Conservation (phyloP, 2,888 invertebrate species). For the Amphimallon solstitiale region DNA sequence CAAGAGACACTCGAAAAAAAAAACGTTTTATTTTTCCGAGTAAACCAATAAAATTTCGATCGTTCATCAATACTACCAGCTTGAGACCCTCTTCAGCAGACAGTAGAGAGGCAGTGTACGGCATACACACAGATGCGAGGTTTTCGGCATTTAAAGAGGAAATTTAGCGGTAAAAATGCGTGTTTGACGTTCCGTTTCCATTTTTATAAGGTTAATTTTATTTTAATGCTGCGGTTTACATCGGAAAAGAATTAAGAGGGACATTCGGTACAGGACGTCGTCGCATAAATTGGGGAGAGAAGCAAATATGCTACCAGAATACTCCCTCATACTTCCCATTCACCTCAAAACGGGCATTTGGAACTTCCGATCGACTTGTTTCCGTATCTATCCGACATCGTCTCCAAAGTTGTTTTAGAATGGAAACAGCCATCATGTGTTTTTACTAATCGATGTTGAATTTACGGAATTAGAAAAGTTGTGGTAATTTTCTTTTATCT, state of each 20-base stretch:
- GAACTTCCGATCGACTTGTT: slow-evolving; percentile 2
- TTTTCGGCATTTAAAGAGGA: slow-evolving; percentile 46
- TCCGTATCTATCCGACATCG: slow-evolving; percentile 21
- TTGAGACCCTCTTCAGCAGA: neutral
- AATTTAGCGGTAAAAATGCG: slow-evolving; percentile 48
- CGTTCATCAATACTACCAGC: slow-evolving; percentile 22
- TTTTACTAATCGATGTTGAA: slow-evolving; percentile 22
- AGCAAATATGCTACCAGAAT: slow-evolving; percentile 33
- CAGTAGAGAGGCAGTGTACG: neutral
- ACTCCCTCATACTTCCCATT: slow-evolving; percentile 12
- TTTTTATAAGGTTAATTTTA: slow-evolving; percentile 48
- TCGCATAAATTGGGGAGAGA: slow-evolving; percentile 43
- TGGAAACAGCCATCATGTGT: slow-evolving; percentile 17
- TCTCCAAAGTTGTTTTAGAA: slow-evolving; percentile 22
- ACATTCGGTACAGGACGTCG: slow-evolving; percentile 43
- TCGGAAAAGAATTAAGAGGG: slow-evolving; percentile 51
- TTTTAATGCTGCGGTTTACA: slow-evolving; percentile 50
- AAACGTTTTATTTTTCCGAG: slow-evolving; percentile 19
- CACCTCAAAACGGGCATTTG: neutral
- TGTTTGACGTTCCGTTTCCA: slow-evolving; percentile 48
- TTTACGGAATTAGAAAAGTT: slow-evolving; percentile 24
- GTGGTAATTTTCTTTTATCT: slow-evolving; percentile 2
- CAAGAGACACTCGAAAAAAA: slow-evolving; percentile 18
- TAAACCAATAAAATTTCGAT: slow-evolving; percentile 25
- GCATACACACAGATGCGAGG: slow-evolving; percentile 32